phyloP scores from a whole-genome alignment of 2,113 vertebrate species.

The Noturus placidus region DNA sequence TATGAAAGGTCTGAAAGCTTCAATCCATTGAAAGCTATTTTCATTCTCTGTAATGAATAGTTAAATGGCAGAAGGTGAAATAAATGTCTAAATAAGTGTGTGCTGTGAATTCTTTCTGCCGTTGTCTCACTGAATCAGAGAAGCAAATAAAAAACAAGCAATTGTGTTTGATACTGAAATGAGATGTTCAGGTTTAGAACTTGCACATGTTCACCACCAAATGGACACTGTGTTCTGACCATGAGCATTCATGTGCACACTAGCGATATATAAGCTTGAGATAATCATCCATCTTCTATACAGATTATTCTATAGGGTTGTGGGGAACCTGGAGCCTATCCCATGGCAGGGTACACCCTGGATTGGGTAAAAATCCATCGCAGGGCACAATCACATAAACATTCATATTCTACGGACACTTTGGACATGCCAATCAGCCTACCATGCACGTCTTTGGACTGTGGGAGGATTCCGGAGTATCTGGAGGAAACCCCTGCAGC shows the following conservation, averaged over 20 bases:
- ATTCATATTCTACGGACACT: too few relatives aligned
- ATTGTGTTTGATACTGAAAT: slow-evolving; percentile 53
- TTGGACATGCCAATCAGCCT: too few relatives aligned
- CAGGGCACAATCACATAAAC: too few relatives aligned
- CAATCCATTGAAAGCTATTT: slow-evolving; percentile 16
- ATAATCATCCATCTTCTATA: too few relatives aligned
- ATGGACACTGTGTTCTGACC: slow-evolving; percentile 60
- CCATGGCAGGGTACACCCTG: too few relatives aligned
- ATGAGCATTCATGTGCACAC: slow-evolving; percentile 37
- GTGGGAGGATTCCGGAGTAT: too few relatives aligned
- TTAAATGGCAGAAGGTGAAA: slow-evolving; percentile 1
- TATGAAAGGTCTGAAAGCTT: background rate
- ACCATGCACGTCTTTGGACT: too few relatives aligned
- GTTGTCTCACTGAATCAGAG: background rate
- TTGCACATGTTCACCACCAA: slow-evolving; percentile 64
- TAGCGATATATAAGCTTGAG: too few relatives aligned
- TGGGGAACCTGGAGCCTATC: too few relatives aligned
- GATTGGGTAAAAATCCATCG: too few relatives aligned
- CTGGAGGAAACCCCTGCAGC: too few relatives aligned
- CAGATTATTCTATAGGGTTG: too few relatives aligned
- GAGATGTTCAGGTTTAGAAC: slow-evolving; percentile 58
- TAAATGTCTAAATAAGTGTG: background rate
- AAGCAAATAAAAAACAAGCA: background rate
- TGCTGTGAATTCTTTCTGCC: background rate
- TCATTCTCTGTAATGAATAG: background rate